Conservation (phyloP, 2,113 vertebrate genomes). For the Axis porcinus region DNA sequence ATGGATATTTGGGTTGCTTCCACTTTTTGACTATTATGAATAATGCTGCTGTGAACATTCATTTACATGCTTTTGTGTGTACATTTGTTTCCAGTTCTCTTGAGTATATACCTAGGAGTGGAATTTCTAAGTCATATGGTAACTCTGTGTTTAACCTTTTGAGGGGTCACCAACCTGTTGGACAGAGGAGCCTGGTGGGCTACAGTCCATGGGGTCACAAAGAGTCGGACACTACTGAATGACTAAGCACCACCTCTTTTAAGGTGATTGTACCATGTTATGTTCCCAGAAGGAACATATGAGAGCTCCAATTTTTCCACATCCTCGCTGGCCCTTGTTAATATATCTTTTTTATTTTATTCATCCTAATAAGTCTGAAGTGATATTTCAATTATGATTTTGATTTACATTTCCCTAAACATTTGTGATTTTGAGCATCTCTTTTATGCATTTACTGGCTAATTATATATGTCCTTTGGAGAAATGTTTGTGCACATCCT, state of each 20-base stretch:
- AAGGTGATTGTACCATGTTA: neutral
- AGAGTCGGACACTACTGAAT: neutral
- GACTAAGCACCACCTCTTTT: neutral
- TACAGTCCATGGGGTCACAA: neutral
- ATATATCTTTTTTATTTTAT: neutral
- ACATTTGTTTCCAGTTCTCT: conserved; percentile 4
- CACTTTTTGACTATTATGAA: neutral
- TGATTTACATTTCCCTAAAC: neutral
- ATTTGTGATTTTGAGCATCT: neutral
- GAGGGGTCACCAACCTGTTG: neutral
- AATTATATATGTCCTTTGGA: neutral
- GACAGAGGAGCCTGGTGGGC: neutral
- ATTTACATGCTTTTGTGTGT: neutral
- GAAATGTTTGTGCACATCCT: neutral
- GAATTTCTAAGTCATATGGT: neutral
- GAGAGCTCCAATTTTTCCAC: neutral
- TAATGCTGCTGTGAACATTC: neutral
- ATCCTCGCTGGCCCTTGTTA: neutral
- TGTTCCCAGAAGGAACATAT: neutral
- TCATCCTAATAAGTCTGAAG: neutral
- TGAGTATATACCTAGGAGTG: neutral
- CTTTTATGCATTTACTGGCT: neutral
- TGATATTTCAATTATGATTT: neutral
- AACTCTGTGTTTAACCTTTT: conserved; percentile 11
- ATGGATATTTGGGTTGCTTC: neutral